Conservation (phyloP, 2,888 invertebrate species). For the Plutella xylostella region DNA sequence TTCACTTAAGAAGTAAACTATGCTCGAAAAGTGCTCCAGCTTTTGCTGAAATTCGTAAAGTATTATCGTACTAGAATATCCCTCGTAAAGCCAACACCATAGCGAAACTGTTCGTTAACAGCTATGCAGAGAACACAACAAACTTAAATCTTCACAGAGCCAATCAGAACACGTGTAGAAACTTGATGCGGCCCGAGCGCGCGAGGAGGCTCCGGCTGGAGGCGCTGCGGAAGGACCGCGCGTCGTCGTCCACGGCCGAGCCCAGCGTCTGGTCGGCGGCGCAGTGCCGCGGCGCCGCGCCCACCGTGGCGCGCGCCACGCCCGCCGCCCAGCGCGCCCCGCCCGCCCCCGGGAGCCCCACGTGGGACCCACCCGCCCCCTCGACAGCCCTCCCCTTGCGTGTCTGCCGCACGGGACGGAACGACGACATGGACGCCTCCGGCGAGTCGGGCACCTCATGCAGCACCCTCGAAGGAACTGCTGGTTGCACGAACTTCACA, state of each 20-base stretch:
- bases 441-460: background rate
- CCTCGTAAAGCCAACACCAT: no score
- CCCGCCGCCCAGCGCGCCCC: background rate
- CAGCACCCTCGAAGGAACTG: background rate
- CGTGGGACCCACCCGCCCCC: background rate
- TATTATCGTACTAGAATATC: no score
- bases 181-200: slow-evolving; percentile 1
- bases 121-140: no score
- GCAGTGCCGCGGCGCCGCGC: slow-evolving; percentile 1
- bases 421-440: background rate
- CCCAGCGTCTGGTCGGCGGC: background rate
- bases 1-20: no score
- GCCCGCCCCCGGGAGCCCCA: background rate
- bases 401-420: background rate
- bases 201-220: background rate
- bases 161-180: slow-evolving; percentile 1
- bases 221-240: background rate
- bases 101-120: no score
- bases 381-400: background rate
- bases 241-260: background rate
- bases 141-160: no score
- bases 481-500: background rate
- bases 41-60: no score
- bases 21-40: no score
- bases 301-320: background rate